Evolutionary conservation across 2,113 vertebrate genomes (phyloP).

Genomic region (Scopus umbretta): DNA sequence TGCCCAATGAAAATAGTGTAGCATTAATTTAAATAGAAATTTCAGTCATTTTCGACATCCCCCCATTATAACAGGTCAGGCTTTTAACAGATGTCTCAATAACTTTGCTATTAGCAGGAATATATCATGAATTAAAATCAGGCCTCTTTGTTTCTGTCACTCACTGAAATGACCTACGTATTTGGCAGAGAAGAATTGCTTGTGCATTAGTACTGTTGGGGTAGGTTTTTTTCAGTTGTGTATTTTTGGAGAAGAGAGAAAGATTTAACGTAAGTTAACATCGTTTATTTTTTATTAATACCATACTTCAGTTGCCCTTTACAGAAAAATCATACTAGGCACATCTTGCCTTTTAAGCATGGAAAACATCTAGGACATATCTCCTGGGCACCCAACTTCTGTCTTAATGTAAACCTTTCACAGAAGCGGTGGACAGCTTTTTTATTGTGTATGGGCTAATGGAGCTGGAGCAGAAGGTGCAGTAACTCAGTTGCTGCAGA

Average conservation of each 20-base stretch:
- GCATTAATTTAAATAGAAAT: constrained; percentile 57
- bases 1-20: constrained; percentile 27
- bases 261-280: constrained; percentile 59
- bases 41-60: constrained; percentile 25
- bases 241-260: constrained; percentile 39
- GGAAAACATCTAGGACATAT: constrained; percentile 44
- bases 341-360: constrained; percentile 32
- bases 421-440: neutral
- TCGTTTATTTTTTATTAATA: constrained; percentile 67
- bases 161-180: constrained; percentile 52
- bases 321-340: constrained; percentile 33
- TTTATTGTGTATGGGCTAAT: neutral
- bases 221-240: constrained; percentile 28
- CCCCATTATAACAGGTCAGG: constrained; percentile 51
- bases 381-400: constrained; percentile 27
- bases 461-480: neutral
- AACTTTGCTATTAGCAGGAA: constrained; percentile 56
- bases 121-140: constrained; percentile 64
- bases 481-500: neutral
- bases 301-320: constrained; percentile 41
- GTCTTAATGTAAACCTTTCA: constrained; percentile 39
- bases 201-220: constrained; percentile 37
- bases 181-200: constrained; percentile 56
- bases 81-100: constrained; percentile 63
- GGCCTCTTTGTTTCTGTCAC: constrained; percentile 56